Percentiles rank a stretch among this genome's conserved stretches.
These are phyloP conservation scores for Dicyrtomina minuta DNA, from an alignment of 2,888 invertebrate species.

Conservation along the genomic window DNA sequence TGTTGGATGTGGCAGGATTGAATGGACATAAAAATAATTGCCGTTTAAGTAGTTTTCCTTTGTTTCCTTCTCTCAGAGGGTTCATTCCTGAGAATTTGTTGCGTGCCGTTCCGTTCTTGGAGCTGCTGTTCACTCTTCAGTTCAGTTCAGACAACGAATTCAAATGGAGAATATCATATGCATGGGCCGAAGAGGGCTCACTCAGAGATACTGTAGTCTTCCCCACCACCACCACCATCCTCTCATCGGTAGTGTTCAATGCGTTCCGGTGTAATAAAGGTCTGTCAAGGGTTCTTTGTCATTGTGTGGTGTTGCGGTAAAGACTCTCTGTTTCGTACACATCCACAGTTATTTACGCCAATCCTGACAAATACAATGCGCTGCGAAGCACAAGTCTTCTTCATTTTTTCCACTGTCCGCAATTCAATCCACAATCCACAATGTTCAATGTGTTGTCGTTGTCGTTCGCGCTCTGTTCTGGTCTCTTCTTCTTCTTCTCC, in stretches of 20 bases:
- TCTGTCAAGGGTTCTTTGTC: slow-evolving; percentile 15
- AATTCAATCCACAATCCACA: neutral
- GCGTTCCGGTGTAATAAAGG: neutral
- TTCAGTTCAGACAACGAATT: too few relatives aligned
- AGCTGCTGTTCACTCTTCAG: too few relatives aligned
- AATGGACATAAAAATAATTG: slow-evolving; percentile 12
- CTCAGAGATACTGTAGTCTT: too few relatives aligned
- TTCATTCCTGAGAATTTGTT: too few relatives aligned
- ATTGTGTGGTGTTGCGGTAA: slow-evolving; percentile 7
- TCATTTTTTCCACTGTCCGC: neutral
- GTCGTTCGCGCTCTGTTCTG: too few relatives aligned
- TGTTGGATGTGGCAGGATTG: neutral
- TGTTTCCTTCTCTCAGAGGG: neutral
- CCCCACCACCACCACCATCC: too few relatives aligned
- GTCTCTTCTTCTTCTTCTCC: too few relatives aligned
- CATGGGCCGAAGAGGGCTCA: too few relatives aligned
- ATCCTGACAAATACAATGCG: neutral
- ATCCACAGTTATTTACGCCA: neutral
- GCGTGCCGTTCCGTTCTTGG: too few relatives aligned
- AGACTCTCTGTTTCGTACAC: slow-evolving; percentile 23
- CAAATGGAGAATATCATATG: too few relatives aligned
- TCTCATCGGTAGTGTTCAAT: slow-evolving; percentile 4
- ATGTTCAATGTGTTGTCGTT: neutral
- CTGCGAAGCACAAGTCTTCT: too few relatives aligned
- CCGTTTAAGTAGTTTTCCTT: slow-evolving; percentile 10